Conservation (phyloP, 2,797 vertebrate genomes). For the Peromyscus nudipes region DNA sequence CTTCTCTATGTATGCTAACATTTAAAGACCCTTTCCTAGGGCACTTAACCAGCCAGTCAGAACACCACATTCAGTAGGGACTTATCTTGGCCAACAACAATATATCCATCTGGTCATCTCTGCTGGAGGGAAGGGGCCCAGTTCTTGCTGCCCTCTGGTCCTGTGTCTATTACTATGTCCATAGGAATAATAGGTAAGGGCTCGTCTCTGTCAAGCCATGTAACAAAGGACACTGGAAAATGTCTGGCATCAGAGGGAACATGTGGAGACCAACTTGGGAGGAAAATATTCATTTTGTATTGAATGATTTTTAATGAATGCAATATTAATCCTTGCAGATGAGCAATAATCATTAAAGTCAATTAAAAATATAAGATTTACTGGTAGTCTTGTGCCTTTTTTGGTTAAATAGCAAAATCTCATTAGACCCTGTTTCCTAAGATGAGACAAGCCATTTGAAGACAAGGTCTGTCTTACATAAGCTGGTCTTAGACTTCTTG, state of each 20-base stretch:
- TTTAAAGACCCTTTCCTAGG: slow-evolving; percentile 65
- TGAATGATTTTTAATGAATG: slow-evolving; percentile 92
- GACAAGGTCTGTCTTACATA: neutral
- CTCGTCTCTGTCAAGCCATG: slow-evolving; percentile 88
- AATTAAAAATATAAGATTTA: slow-evolving; percentile 88
- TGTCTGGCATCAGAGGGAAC: slow-evolving; percentile 81
- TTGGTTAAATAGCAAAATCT: slow-evolving; percentile 58
- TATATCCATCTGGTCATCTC: slow-evolving; percentile 5
- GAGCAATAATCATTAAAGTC: slow-evolving; percentile 92
- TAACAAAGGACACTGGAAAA: slow-evolving; percentile 75
- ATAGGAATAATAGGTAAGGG: slow-evolving; percentile 82
- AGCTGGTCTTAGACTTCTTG: neutral
- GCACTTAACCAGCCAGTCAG: slow-evolving; percentile 78
- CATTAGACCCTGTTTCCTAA: slow-evolving; percentile 42
- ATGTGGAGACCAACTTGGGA: slow-evolving; percentile 82
- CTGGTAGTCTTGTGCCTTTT: slow-evolving; percentile 71
- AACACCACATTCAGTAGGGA: slow-evolving; percentile 67
- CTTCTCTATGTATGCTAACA: slow-evolving; percentile 76
- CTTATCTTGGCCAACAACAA: slow-evolving; percentile 69
- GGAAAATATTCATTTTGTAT: slow-evolving; percentile 91
- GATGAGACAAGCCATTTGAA: neutral
- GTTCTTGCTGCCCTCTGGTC: slow-evolving; percentile 55
- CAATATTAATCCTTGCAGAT: slow-evolving; percentile 92
- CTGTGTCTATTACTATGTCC: slow-evolving; percentile 71
- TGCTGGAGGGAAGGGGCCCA: slow-evolving; percentile 52